Percentiles rank a stretch among this genome's conserved stretches.
phyloP scores from a whole-genome alignment of 1,140 invertebrate genomes.

The Drosophila carrolli region DNA sequence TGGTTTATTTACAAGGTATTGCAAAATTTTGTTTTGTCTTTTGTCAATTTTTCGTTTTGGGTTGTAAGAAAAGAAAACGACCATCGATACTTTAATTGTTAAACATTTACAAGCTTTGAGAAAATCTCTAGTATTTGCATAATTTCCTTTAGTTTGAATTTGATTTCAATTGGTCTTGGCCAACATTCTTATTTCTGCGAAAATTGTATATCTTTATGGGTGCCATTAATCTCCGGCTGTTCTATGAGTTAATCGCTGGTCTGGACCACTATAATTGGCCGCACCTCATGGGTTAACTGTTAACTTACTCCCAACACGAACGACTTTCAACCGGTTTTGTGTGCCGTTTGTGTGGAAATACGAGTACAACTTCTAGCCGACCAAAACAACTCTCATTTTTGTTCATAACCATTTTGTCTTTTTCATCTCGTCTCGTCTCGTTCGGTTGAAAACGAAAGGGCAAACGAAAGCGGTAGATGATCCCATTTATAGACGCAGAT shows the following conservation, averaged over 20 bases:
- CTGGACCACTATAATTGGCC: slow-evolving; percentile 16
- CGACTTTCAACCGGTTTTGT: slow-evolving; percentile 60
- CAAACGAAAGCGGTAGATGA: slow-evolving; percentile 58
- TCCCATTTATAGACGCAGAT: slow-evolving; percentile 15
- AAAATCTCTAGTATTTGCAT: neutral
- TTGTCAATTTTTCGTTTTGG: no score
- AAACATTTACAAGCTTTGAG: no score
- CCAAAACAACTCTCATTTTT: slow-evolving; percentile 76
- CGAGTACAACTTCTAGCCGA: slow-evolving; percentile 62
- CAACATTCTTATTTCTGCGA: neutral
- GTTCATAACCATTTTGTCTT: slow-evolving; percentile 10
- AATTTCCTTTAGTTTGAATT: neutral
- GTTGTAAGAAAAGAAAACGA: no score
- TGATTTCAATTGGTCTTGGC: neutral
- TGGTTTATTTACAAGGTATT: no score
- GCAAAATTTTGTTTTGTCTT: no score
- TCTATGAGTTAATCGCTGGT: slow-evolving; percentile 7
- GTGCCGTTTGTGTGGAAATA: slow-evolving; percentile 25
- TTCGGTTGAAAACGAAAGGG: slow-evolving; percentile 72
- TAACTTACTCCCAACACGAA: slow-evolving; percentile 26
- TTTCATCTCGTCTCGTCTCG: slow-evolving; percentile 6
- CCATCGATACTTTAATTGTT: no score
- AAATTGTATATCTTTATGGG: slow-evolving; percentile 7
- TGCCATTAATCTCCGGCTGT: slow-evolving; percentile 7
- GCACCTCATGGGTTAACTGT: slow-evolving; percentile 29